Percentiles rank a stretch among this genome's conserved stretches.
These are phyloP conservation scores for Enteromius unitaeniatus DNA, from an alignment of 2,797 vertebrate species.

Conservation along the genomic window DNA sequence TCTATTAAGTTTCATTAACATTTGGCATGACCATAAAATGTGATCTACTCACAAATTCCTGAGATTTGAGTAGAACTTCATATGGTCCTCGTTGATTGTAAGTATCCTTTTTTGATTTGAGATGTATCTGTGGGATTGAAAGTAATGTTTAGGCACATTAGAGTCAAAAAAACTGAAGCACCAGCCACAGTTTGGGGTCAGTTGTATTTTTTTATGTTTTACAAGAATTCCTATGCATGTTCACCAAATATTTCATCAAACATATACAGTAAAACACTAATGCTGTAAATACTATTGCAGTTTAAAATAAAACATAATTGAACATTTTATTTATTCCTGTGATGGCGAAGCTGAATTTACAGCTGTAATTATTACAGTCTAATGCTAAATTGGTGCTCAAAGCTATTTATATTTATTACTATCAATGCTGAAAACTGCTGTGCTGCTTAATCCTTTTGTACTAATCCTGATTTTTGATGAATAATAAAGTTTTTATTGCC, in stretches of 20 bases:
- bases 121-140: constrained; percentile 83
- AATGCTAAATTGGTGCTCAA: neutral
- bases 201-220: neutral
- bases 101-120: constrained; percentile 88
- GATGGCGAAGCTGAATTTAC: neutral
- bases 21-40: neutral
- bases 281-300: neutral
- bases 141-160: neutral
- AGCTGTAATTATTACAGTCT: neutral
- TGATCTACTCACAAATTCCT: constrained; percentile 90
- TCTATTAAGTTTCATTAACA: neutral
- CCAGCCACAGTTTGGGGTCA: too few species aligned
- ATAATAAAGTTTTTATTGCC: neutral
- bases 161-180: neutral
- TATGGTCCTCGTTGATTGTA: constrained; percentile 89
- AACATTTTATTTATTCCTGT: neutral
- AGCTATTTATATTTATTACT: neutral
- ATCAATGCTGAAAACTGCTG: neutral
- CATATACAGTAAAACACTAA: neutral
- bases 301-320: neutral
- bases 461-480: neutral
- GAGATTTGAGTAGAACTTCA: constrained; percentile 92
- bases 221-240: neutral
- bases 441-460: neutral
- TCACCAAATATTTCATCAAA: neutral